A percentile compares a stretch with the other conserved stretches of the same genome.
Conservation (phyloP, 2,797 vertebrate genomes). For the Mormyrops boulengeri region DNA sequence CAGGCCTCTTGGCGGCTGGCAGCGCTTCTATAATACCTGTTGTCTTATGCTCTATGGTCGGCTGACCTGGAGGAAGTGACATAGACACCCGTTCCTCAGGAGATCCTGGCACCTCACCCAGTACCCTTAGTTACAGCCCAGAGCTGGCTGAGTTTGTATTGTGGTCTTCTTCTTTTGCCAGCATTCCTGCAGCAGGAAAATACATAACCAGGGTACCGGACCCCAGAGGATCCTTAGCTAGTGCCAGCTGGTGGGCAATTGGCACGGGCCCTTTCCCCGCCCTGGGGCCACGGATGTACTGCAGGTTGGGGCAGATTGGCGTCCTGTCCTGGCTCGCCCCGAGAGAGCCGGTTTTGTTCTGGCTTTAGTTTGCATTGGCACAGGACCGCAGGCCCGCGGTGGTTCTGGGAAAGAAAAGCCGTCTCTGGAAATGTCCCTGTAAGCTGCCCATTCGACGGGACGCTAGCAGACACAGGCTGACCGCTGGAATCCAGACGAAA, state of each 20-base stretch:
- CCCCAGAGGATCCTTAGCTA: background rate
- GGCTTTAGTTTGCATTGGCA: background rate
- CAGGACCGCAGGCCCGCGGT: background rate
- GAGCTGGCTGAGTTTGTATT: background rate
- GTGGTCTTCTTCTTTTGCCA: background rate
- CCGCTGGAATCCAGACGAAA: background rate
- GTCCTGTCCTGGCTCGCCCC: background rate
- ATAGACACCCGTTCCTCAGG: background rate
- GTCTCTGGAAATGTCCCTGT: background rate
- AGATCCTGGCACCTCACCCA: background rate
- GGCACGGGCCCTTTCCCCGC: background rate
- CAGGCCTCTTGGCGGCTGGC: background rate
- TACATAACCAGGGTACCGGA: background rate
- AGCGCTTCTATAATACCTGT: background rate
- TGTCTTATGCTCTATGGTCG: background rate
- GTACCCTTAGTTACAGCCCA: background rate
- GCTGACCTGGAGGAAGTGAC: constrained; percentile 6
- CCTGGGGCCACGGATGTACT: background rate
- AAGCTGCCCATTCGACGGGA: background rate
- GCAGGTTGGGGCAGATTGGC: background rate
- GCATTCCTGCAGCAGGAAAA: background rate
- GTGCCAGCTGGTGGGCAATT: background rate
- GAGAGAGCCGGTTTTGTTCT: background rate
- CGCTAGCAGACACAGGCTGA: background rate
- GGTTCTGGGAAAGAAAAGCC: background rate